A percentile compares a stretch with the other conserved stretches of the same genome.
Conservation (phyloP, 2,113 vertebrate genomes). For the Thomomys bottae region DNA sequence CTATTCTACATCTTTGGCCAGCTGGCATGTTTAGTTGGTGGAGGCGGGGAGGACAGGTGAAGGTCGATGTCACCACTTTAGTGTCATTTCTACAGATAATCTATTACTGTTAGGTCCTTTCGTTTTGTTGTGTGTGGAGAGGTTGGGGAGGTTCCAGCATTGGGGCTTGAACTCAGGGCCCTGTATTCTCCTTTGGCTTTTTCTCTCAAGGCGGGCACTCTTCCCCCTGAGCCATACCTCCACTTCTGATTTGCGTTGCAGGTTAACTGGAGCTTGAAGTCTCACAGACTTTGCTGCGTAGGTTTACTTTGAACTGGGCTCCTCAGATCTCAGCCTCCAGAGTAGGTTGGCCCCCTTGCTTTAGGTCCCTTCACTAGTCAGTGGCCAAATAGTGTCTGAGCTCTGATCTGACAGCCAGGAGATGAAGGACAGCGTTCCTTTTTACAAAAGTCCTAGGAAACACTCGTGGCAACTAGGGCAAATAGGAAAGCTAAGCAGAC, state of each 20-base stretch:
- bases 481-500: neutral
- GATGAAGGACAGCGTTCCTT: neutral
- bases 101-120: no score
- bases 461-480: neutral
- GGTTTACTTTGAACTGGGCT: no score
- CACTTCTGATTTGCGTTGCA: neutral
- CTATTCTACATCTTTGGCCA: neutral
- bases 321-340: no score
- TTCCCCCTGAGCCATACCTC: neutral
- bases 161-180: neutral
- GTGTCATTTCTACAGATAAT: neutral
- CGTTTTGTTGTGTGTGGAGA: no score
- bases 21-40: neutral
- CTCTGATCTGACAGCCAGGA: neutral
- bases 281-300: no score
- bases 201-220: no score
- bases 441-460: conserved; percentile 24
- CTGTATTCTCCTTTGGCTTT: neutral
- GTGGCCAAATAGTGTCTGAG: neutral
- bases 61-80: neutral
- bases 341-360: neutral
- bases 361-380: neutral
- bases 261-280: no score
- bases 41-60: neutral
- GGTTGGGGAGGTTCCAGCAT: no score